Conservation (phyloP, 1,140 invertebrate species). For the Palaemon carinicauda region DNA sequence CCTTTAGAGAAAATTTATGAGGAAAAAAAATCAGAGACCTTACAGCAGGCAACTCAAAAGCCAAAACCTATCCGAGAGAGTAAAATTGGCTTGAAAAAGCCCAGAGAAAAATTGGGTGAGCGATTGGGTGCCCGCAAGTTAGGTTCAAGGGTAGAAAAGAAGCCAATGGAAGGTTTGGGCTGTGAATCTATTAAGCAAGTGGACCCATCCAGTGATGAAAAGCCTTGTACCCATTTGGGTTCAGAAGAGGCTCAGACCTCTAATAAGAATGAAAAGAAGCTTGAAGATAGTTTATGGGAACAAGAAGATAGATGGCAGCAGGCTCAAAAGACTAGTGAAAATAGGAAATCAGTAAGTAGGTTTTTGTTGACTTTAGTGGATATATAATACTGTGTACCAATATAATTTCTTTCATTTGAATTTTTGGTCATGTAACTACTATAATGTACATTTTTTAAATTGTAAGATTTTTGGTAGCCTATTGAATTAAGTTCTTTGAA, state of each 20-base stretch:
- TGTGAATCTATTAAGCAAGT: conserved; percentile 10
- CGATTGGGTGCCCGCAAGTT: conserved; percentile 47
- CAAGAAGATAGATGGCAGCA: conserved; percentile 41
- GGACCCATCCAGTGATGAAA: neutral
- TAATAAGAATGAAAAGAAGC: neutral
- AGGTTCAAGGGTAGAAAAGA: conserved; percentile 44
- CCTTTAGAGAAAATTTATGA: neutral
- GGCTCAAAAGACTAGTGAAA: neutral
- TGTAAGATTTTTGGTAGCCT: no score
- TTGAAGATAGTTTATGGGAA: neutral
- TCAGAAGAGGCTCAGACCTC: neutral
- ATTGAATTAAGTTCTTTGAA: no score
- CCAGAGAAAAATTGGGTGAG: conserved; percentile 57
- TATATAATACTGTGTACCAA: neutral
- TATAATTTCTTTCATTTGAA: neutral
- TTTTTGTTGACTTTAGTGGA: no score
- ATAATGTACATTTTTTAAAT: no score
- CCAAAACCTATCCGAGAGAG: conserved; percentile 37
- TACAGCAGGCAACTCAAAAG: neutral
- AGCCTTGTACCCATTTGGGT: neutral
- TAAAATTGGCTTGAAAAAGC: conserved; percentile 58
- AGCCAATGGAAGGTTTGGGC: conserved; percentile 36
- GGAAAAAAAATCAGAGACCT: neutral
- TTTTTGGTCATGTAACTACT: no score
- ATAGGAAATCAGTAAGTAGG: conserved; percentile 1